Percentiles rank a stretch among this genome's conserved stretches.
phyloP scores from a whole-genome alignment of 2,797 vertebrate genomes.

The Mycteria americana region DNA sequence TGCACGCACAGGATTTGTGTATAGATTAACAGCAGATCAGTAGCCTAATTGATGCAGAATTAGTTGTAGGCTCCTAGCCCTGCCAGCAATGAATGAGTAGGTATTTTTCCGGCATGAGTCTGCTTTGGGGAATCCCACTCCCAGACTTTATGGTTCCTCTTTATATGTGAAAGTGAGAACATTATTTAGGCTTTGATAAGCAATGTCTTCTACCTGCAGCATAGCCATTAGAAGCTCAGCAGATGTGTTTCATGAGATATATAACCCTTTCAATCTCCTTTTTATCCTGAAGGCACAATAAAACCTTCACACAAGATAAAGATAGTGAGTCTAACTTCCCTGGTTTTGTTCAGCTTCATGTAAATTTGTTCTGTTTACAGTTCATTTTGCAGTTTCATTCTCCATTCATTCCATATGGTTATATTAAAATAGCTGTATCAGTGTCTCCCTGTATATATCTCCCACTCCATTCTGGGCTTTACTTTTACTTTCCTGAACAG shows the following conservation, averaged over 20 bases:
- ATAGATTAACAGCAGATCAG: neutral
- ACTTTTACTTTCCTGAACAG: neutral
- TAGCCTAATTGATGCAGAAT: neutral
- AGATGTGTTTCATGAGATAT: conserved; percentile 9
- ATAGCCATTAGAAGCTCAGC: conserved; percentile 29
- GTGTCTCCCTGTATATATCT: neutral
- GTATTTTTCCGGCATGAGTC: neutral
- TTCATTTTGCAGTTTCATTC: conserved; percentile 32
- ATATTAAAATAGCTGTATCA: neutral
- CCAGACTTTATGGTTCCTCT: conserved; percentile 7
- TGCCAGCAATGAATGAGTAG: neutral
- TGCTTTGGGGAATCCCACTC: conserved; percentile 36
- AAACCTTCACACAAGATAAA: conserved; percentile 38
- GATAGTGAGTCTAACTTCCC: neutral
- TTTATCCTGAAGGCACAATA: conserved; percentile 38
- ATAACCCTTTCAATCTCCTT: conserved; percentile 20
- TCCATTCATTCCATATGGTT: neutral
- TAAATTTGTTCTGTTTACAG: conserved; percentile 40
- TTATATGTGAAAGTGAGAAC: neutral
- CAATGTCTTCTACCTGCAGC: conserved; percentile 4
- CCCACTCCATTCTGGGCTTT: neutral
- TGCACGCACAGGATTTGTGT: neutral
- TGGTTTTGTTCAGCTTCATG: conserved; percentile 14
- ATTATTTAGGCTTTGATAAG: conserved; percentile 49
- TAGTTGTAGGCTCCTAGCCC: neutral